phyloP scores from a whole-genome alignment of 2,797 vertebrate genomes.

The Hapalemur alaotrensis region DNA sequence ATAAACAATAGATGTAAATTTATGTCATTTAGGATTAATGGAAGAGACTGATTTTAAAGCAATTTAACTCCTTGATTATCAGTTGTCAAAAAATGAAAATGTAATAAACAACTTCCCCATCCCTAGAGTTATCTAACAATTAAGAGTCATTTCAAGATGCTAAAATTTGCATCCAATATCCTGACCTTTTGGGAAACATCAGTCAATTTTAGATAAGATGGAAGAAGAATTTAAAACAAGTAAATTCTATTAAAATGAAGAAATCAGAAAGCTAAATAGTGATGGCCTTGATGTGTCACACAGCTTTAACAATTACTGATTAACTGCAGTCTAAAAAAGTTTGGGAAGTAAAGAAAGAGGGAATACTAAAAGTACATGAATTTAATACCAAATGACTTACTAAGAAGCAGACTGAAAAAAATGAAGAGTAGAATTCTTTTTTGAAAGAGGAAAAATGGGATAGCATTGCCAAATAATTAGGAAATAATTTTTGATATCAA shows the following conservation, averaged over 20 bases:
- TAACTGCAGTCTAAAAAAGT: neutral
- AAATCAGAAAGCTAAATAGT: neutral
- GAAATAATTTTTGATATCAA: neutral
- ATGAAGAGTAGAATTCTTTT: neutral
- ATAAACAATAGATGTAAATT: neutral
- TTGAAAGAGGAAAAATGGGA: constrained; percentile 15
- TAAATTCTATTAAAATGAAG: constrained; percentile 29
- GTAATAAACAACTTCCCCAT: neutral
- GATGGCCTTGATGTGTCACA: neutral
- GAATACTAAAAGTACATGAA: neutral
- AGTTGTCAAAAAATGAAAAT: constrained; percentile 23
- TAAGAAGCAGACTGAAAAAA: neutral
- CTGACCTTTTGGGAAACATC: neutral
- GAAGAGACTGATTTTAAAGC: constrained; percentile 2
- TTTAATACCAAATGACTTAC: neutral
- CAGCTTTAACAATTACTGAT: neutral
- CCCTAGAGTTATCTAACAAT: neutral
- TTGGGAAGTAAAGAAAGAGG: constrained; percentile 5
- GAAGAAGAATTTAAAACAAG: constrained; percentile 33
- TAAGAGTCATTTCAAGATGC: neutral
- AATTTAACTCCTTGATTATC: neutral
- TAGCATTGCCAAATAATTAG: constrained; percentile 21
- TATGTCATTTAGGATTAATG: neutral
- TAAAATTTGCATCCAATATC: constrained; percentile 37
- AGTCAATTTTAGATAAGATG: neutral